These are phyloP conservation scores for Diplazon laetatorius DNA, from an alignment of 2,888 invertebrate genomes.

Conservation along the genomic window DNA sequence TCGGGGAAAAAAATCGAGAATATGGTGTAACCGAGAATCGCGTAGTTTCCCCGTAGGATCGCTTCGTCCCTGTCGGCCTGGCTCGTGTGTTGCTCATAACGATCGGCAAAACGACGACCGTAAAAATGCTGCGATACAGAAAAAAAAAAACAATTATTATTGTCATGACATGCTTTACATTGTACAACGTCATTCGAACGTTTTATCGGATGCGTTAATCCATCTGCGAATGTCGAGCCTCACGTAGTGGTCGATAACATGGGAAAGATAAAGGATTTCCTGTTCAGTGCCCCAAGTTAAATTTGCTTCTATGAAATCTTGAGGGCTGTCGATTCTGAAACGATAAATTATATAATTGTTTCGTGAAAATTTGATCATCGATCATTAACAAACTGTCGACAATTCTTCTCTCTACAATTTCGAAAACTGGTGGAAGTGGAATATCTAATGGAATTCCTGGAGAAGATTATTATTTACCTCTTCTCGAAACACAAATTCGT, in stretches of 20 bases:
- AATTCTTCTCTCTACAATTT: too few relatives aligned
- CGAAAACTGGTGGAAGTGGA: too few relatives aligned
- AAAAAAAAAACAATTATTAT: too few relatives aligned
- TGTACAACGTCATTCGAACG: too few relatives aligned
- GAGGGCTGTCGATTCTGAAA: slow-evolving; percentile 75
- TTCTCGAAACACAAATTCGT: slow-evolving; percentile 74
- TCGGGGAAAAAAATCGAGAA: slow-evolving; percentile 74
- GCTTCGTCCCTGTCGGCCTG: slow-evolving; percentile 61
- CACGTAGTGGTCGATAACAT: slow-evolving; percentile 73
- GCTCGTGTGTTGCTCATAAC: slow-evolving; percentile 63
- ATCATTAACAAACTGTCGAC: neutral
- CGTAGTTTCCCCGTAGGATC: slow-evolving; percentile 71
- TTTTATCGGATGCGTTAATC: too few relatives aligned
- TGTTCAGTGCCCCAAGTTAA: slow-evolving; percentile 75
- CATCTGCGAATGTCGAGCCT: neutral
- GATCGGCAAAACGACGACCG: slow-evolving; percentile 65
- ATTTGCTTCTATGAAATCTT: slow-evolving; percentile 75
- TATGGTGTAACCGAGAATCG: slow-evolving; percentile 73
- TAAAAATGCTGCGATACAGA: slow-evolving; percentile 72
- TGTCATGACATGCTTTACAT: too few relatives aligned
- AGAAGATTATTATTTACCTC: slow-evolving; percentile 73
- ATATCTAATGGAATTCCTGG: too few relatives aligned
- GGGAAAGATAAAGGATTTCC: slow-evolving; percentile 18
- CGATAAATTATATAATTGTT: neutral
- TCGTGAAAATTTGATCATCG: too few relatives aligned